These are phyloP conservation scores for Blennius ocellaris DNA, from an alignment of 2,113 vertebrate species.

Conservation along the genomic window DNA sequence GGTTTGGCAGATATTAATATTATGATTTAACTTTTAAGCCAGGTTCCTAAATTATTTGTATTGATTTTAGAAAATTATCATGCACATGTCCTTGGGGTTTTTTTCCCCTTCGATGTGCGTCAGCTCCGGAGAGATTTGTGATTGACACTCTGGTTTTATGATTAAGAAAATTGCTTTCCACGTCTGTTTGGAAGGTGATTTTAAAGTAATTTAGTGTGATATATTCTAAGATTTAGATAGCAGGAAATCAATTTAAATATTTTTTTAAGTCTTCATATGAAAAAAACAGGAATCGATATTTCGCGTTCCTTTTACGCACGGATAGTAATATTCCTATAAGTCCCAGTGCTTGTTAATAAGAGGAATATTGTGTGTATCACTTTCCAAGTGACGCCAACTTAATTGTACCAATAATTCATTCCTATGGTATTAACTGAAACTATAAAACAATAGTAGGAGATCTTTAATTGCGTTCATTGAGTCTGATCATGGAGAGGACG, in stretches of 20 bases:
- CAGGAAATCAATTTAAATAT: not conserved
- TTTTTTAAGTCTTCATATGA: not conserved
- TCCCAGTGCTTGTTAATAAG: constrained; percentile 1
- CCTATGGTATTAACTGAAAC: constrained; percentile 19
- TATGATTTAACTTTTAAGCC: no score
- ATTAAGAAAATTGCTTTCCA: not conserved
- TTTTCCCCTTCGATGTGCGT: not conserved
- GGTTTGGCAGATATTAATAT: no score
- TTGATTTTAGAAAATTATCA: no score
- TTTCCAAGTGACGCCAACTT: not conserved
- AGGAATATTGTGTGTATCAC: constrained; percentile 1
- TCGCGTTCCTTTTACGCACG: constrained; percentile 28
- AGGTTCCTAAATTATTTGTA: no score
- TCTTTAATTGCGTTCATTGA: constrained; percentile 32
- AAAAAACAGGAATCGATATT: not conserved
- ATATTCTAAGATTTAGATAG: not conserved
- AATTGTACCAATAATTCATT: constrained; percentile 22
- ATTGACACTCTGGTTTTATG: constrained; percentile 10
- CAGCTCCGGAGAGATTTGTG: not conserved
- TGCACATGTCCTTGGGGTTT: no score
- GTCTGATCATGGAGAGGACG: constrained; percentile 36
- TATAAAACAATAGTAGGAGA: constrained; percentile 21
- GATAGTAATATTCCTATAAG: not conserved
- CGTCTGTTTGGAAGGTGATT: constrained; percentile 25
- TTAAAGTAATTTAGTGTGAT: not conserved